Base-by-base conservation (phyloP, 1,140 invertebrate species). In the Drosophila cardini region DNA sequence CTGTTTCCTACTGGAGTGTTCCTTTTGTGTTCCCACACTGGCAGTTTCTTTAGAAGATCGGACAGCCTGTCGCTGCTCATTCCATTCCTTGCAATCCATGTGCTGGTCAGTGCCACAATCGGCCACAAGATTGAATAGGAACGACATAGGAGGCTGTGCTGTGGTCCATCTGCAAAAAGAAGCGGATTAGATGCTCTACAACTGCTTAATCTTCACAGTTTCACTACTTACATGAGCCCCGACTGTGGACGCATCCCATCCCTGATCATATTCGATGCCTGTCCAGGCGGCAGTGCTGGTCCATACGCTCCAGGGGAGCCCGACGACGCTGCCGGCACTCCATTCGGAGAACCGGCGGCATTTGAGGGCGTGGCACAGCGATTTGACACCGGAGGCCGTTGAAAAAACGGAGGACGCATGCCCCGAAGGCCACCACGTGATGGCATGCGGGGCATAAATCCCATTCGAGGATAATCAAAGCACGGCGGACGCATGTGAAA, bases 401-500 rank as follows among this genome's bases (percentile, higher is more conserved):
- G 53, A 13, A 83, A 89, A 45, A 91, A 83, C 5, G 55, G 43
- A 3, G 89, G 69, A 15, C 87, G 50, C 64, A 78, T 71, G 13
- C 72, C 67, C 0, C 79, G 69, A 16, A 87, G 71, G 7, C 74
- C 80, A 10, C 78, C 80, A 40, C 90, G 76, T 26, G 21, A 26
- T 26, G 43, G 64, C 84, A 89, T 90, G 0, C 80, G 53, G 6
- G 77, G 80, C 60, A 84, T 75, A 10, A 72, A 90, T 0, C 72
- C 79, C 58, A 80, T 84, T 26, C 84, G 84, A 0, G 68, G 21
- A 21, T 70, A 89, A 5, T 87, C 84, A 16, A 68, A 84, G 18
- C 79, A 83, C 2, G 69, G 55, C 1, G 77, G 58, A 26, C 77
- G 64, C 80, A 83, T 89, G 15, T 78, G 80, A 46, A 89, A 89